phyloP scores from a whole-genome alignment of 2,888 invertebrate species.

The Cyrtodaria siliqua region DNA sequence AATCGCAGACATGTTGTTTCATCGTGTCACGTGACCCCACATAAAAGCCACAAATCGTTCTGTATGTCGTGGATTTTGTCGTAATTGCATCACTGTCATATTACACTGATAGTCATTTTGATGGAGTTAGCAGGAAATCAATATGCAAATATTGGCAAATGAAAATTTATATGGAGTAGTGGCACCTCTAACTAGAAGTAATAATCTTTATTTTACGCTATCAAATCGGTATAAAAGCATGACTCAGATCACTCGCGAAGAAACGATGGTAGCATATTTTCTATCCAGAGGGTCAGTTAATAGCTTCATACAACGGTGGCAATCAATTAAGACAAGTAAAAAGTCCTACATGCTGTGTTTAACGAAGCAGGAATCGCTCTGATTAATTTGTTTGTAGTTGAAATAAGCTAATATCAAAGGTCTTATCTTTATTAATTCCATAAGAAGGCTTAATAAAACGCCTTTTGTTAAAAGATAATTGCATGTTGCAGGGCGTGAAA shows the following conservation, averaged over 20 bases:
- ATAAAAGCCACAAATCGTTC: conserved; percentile 63
- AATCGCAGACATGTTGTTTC: conserved; percentile 65
- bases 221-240: conserved; percentile 26
- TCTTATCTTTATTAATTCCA: no score
- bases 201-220: conserved; percentile 22
- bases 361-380: conserved; percentile 5
- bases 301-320: background rate
- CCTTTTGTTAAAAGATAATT: no score
- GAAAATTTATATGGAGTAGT: conserved; percentile 44
- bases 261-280: background rate
- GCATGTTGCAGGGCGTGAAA: no score
- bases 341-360: background rate
- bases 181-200: conserved; percentile 14
- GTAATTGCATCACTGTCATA: conserved; percentile 65
- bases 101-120: conserved; percentile 45
- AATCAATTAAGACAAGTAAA: conserved; percentile 1
- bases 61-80: conserved; percentile 54
- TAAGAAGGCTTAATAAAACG: no score
- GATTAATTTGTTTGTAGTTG: conserved; percentile 8
- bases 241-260: conserved; percentile 19
- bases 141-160: conserved; percentile 61
- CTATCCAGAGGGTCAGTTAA: background rate
- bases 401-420: no score
- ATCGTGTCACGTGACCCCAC: conserved; percentile 60
- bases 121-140: conserved; percentile 50